A percentile compares a stretch with the other conserved stretches of the same genome.
Conservation (phyloP, 2,888 invertebrate genomes). For the Druceiella hillmani region DNA sequence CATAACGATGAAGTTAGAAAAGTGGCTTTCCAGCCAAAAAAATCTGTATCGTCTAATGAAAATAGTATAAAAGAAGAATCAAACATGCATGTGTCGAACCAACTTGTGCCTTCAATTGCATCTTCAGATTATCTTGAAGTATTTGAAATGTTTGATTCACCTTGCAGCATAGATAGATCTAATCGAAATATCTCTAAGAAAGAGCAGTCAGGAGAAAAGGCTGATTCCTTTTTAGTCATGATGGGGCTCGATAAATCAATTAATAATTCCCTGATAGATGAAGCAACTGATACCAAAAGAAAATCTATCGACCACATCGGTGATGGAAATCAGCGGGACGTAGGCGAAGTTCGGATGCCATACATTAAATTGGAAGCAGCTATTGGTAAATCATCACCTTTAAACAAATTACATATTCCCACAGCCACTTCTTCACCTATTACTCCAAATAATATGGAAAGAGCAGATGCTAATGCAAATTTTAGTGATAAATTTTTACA, state of each 20-base stretch:
- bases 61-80: constrained; percentile 44
- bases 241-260: constrained; percentile 42
- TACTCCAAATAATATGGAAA: too few species aligned
- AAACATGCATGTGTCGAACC: constrained; percentile 39
- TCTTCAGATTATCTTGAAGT: neutral
- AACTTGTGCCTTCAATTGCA: constrained; percentile 33
- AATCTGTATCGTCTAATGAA: constrained; percentile 34
- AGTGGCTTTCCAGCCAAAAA: constrained; percentile 43
- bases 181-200: too few species aligned
- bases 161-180: too few species aligned
- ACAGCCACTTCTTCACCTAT: too few species aligned
- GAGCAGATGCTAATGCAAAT: too few species aligned
- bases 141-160: neutral
- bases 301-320: too few species aligned
- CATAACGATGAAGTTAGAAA: constrained; percentile 46
- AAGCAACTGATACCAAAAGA: constrained; percentile 34
- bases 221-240: constrained; percentile 43
- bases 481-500: too few species aligned
- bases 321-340: too few species aligned
- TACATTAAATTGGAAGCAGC: too few species aligned
- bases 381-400: too few species aligned
- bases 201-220: too few species aligned
- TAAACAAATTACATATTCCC: too few species aligned
- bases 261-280: constrained; percentile 34
- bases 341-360: constrained; percentile 1